phyloP scores from a whole-genome alignment of 2,113 vertebrate species.

The Pholis gunnellus region DNA sequence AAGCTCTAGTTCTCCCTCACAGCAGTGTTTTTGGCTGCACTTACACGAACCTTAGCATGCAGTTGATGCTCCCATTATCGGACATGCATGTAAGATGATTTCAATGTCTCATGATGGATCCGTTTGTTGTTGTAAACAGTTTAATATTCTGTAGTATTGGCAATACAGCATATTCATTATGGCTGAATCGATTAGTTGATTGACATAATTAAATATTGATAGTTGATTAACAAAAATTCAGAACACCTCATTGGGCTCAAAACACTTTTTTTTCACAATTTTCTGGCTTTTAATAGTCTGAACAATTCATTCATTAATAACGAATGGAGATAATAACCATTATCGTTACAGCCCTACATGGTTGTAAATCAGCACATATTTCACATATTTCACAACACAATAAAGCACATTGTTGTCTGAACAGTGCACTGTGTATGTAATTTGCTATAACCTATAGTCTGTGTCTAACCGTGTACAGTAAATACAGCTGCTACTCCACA shows the following conservation, averaged over 20 bases:
- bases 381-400: not conserved
- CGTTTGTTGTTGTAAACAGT: not conserved
- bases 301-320: not conserved
- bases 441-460: slow-evolving; percentile 30
- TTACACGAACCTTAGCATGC: not conserved
- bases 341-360: not conserved
- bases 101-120: not conserved
- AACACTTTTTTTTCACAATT: not conserved
- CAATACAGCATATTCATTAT: not conserved
- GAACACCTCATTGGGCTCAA: not conserved
- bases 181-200: not conserved
- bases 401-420: slow-evolving; percentile 29
- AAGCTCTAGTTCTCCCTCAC: not conserved
- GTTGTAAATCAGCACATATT: not conserved
- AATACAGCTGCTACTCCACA: slow-evolving; percentile 21
- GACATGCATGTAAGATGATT: not conserved
- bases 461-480: slow-evolving; percentile 30
- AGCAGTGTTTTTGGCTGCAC: not conserved
- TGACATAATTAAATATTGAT: not conserved
- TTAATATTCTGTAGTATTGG: not conserved
- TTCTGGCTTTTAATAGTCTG: not conserved
- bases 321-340: not conserved
- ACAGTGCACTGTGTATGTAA: slow-evolving; percentile 22
- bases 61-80: not conserved
- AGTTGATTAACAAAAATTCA: not conserved